Conservation (phyloP, 2,797 vertebrate genomes). For the Melanotaenia parkinsoni region DNA sequence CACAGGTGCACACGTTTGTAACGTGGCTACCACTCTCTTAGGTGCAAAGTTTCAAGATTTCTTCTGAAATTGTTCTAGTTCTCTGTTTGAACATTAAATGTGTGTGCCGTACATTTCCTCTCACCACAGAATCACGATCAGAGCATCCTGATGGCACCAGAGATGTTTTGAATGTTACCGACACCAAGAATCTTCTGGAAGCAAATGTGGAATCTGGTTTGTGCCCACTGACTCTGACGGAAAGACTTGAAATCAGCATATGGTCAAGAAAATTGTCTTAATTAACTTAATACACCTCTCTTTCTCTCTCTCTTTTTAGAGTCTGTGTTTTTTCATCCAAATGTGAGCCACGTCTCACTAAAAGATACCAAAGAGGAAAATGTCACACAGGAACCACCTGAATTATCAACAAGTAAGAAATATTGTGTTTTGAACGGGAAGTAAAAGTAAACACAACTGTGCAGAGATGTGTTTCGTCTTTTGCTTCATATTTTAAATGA, state of each 20-base stretch:
- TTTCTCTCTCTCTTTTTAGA: constrained; percentile 18
- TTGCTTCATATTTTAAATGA: background rate
- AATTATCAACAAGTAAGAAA: constrained; percentile 34
- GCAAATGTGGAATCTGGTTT: constrained; percentile 26
- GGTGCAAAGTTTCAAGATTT: too few species aligned
- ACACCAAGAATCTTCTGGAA: background rate
- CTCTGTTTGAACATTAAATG: background rate
- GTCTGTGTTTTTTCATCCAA: constrained; percentile 19
- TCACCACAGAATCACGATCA: constrained; percentile 29
- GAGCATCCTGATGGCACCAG: background rate
- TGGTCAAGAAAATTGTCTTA: background rate
- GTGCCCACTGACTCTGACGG: background rate
- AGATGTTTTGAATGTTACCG: constrained; percentile 4
- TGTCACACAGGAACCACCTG: constrained; percentile 27
- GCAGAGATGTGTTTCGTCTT: background rate
- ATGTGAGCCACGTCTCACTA: background rate
- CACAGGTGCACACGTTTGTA: too few species aligned
- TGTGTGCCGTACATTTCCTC: background rate
- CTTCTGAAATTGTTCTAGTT: too few species aligned
- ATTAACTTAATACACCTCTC: background rate
- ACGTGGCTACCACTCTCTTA: too few species aligned
- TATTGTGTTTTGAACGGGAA: background rate
- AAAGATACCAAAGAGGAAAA: constrained; percentile 22
- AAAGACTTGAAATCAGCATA: background rate
- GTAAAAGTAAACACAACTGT: background rate